Base-by-base conservation (phyloP, 1,140 invertebrate species). In the Ditylenchus dipsaci region DNA sequence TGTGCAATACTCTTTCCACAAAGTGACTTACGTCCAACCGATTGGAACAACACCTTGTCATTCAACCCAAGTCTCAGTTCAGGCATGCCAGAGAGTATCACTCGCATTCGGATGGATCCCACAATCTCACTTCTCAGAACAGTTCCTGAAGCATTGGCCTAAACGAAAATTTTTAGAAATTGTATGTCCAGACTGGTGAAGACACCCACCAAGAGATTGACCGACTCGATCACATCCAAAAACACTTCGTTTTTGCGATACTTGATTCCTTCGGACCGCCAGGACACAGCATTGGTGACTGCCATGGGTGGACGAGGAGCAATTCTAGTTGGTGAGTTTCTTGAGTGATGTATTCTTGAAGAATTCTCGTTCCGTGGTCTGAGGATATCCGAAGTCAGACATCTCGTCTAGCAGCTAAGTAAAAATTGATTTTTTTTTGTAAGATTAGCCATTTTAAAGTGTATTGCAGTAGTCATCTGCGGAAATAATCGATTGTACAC, bases 171-270 rank as follows among this genome's bases (percentile, higher is more conserved):
- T 45, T 45, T 45, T 45, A 45, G n/a, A 45, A 45, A 11, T 45
- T 45, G 11, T 13, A 13, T 45, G 11, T 13, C n/a, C n/a, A 45
- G n/a, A 45, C n/a, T 13, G 11, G 11, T 45, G 43, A 45, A 45
- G 43, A 45, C 11, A 45, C 11, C 21, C 57, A 11, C 57, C 11
- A 59, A 59, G 99, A 97, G n/a, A n/a, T n/a, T n/a, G n/a, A n/a
- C n/a, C n/a, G n/a, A n/a, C n/a, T n/a, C n/a, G n/a, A n/a, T n/a
- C 1, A 99, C 96, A 88, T 99, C 96, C 0, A 99, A 87, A 81
- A 99, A 99, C 0, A 99, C 95, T 88, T 99, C 96, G 85, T 99
- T 99, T 84, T 98, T 99, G 53, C 95, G 88, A 85, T 99, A 99
- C 82, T 97, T 98, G 59, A 99, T 94, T 1, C 95, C 95, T 84